Conservation (phyloP, 2,888 invertebrate genomes). For the Julus scanicus region DNA sequence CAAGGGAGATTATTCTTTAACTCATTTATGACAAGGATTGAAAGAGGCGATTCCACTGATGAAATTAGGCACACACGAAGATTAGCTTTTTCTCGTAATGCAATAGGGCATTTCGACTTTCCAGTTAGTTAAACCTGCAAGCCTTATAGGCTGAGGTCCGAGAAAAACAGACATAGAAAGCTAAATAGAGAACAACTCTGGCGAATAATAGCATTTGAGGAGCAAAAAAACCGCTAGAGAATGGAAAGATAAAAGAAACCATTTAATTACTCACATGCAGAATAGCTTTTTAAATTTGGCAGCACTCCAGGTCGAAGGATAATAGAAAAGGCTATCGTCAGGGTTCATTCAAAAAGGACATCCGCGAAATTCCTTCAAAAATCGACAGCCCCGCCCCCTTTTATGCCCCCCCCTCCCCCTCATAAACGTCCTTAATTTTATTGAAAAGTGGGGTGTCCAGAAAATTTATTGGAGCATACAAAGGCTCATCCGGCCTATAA, state of each 20-base stretch:
- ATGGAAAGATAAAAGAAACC: neutral
- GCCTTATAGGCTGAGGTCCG: neutral
- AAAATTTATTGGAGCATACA: too few relatives aligned
- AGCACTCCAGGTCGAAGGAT: neutral
- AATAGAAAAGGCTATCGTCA: neutral
- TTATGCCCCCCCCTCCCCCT: too few relatives aligned
- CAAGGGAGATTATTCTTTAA: neutral
- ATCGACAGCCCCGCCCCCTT: too few relatives aligned
- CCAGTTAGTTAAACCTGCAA: constrained; percentile 14
- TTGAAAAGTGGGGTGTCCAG: too few relatives aligned
- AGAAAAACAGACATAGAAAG: neutral
- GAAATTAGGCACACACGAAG: constrained; percentile 17
- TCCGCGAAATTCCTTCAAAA: too few relatives aligned
- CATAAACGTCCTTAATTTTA: too few relatives aligned
- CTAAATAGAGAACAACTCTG: neutral
- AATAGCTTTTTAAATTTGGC: neutral
- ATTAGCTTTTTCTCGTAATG: constrained; percentile 39
- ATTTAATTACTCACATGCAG: neutral
- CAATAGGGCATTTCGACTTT: constrained; percentile 30
- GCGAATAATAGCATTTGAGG: neutral
- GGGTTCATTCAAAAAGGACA: too few relatives aligned
- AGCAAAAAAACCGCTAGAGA: neutral
- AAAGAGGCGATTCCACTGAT: constrained; percentile 24
- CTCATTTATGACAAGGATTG: constrained; percentile 39
- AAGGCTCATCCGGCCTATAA: too few relatives aligned